phyloP scores from a whole-genome alignment of 2,113 vertebrate genomes.

The Sebastes fasciatus region DNA sequence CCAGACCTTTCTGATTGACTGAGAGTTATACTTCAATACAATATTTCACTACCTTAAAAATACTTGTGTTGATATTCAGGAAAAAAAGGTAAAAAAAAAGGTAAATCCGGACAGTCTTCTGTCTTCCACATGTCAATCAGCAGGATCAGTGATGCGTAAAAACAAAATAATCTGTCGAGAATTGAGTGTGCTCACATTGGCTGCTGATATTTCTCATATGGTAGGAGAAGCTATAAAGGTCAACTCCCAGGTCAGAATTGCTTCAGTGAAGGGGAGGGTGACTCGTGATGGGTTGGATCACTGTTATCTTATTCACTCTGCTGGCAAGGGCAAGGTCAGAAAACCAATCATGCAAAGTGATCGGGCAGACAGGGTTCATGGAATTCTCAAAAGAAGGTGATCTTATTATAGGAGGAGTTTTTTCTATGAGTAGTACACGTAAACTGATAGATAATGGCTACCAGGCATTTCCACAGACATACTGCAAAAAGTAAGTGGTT shows the following conservation, averaged over 20 bases:
- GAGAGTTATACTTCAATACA: no score
- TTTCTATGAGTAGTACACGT: slow-evolving; percentile 59
- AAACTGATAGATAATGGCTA: slow-evolving; percentile 38
- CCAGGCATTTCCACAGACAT: slow-evolving; percentile 35
- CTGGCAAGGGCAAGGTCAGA: slow-evolving; percentile 51
- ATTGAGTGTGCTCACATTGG: slow-evolving; percentile 39
- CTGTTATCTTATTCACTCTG: slow-evolving; percentile 52
- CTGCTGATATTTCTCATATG: slow-evolving; percentile 2
- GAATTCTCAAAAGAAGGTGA: slow-evolving; percentile 76
- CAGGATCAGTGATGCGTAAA: slow-evolving; percentile 9
- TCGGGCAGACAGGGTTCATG: slow-evolving; percentile 64
- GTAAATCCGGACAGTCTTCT: neutral
- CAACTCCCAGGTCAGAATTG: neutral
- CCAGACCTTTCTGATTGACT: neutral
- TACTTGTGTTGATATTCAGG: neutral
- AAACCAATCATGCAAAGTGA: slow-evolving; percentile 69
- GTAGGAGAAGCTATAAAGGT: slow-evolving; percentile 57
- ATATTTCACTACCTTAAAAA: neutral
- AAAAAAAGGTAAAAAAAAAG: neutral
- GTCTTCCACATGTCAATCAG: neutral
- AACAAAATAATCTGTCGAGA: slow-evolving; percentile 28
- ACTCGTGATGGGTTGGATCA: slow-evolving; percentile 60
- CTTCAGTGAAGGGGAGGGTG: slow-evolving; percentile 36
- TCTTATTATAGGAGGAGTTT: slow-evolving; percentile 73
- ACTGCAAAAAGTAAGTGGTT: slow-evolving; percentile 61